Conservation (phyloP, 2,797 vertebrate genomes). For the Argya squamiceps region DNA sequence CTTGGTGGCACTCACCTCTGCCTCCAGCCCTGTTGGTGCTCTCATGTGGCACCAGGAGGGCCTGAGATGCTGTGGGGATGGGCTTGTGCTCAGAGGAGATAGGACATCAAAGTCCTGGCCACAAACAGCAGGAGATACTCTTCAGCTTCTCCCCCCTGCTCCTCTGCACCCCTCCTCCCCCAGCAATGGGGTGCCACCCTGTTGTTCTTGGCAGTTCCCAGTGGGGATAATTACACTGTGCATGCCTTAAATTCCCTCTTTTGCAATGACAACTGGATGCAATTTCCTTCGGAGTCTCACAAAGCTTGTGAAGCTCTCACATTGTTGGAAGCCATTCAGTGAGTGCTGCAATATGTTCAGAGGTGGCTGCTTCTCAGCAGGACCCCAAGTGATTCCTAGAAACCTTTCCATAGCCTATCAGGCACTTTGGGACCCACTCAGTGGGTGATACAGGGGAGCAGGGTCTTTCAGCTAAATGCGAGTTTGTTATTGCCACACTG, state of each 20-base stretch:
- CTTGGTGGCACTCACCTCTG: background rate
- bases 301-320: background rate
- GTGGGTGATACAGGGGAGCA: background rate
- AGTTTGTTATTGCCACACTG: background rate
- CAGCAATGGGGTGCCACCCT: background rate
- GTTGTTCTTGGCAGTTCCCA: constrained; percentile 6
- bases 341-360: constrained; percentile 19
- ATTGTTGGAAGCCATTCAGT: constrained; percentile 19
- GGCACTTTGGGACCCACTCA: background rate
- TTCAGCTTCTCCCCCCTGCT: background rate
- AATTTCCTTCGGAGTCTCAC: constrained; percentile 34
- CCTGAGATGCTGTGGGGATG: background rate
- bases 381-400: background rate
- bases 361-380: background rate
- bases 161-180: background rate
- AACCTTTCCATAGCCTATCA: background rate
- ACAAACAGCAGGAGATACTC: background rate
- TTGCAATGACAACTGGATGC: constrained; percentile 53
- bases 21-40: background rate
- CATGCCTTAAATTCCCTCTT: constrained; percentile 45
- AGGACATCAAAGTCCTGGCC: background rate
- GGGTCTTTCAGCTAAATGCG: background rate
- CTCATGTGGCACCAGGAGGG: background rate
- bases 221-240: constrained; percentile 36
- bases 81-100: background rate